phyloP scores from a whole-genome alignment of 2,113 vertebrate species.

The Phaethornis superciliosus region DNA sequence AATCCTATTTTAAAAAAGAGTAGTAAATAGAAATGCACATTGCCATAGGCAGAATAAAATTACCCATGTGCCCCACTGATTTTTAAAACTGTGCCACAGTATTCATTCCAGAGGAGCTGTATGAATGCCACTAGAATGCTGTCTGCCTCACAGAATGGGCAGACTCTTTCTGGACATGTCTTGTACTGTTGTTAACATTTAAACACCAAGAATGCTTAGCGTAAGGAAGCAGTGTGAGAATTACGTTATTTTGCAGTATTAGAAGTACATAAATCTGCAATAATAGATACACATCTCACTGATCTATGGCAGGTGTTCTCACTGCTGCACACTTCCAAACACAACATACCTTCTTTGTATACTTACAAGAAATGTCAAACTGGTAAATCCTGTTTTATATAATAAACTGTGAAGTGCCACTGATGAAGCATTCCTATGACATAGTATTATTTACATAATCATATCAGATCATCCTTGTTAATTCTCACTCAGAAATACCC shows the following conservation, averaged over 20 bases:
- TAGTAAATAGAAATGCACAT: background rate
- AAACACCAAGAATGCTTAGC: background rate
- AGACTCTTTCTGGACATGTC: background rate
- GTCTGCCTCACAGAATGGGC: no score
- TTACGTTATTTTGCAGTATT: rapidly evolving
- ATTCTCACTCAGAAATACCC: background rate
- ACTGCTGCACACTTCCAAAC: rapidly evolving
- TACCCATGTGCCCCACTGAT: background rate
- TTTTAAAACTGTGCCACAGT: background rate
- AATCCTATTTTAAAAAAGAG: background rate
- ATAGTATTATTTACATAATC: rapidly evolving
- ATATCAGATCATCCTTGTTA: rapidly evolving
- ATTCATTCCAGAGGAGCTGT: background rate
- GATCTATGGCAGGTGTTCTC: rapidly evolving
- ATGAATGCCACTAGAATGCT: background rate
- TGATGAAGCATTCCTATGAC: background rate
- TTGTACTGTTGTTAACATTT: background rate
- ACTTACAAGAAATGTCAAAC: rapidly evolving
- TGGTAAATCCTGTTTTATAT: background rate
- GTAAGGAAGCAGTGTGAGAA: background rate
- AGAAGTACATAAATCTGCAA: background rate
- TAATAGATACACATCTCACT: background rate
- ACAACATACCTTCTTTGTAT: rapidly evolving
- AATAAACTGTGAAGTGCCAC: background rate
- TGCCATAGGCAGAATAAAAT: background rate